phyloP scores from a whole-genome alignment of 1,140 invertebrate species.

The Anastrepha obliqua region DNA sequence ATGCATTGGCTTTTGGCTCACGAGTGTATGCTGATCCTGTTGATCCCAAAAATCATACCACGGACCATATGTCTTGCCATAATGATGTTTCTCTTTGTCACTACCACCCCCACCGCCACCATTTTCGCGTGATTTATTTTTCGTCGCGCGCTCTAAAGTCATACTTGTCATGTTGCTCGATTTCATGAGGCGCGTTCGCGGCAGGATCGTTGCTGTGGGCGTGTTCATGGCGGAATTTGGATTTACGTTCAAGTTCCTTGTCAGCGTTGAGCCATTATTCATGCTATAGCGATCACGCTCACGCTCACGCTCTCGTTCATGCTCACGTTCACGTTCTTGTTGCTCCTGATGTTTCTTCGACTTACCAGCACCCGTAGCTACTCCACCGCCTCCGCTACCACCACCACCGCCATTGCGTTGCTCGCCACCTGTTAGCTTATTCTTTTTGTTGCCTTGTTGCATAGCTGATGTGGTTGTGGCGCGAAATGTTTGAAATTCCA shows the following conservation, averaged over 20 bases:
- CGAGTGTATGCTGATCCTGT: conserved; percentile 64
- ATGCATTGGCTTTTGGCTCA: conserved; percentile 60
- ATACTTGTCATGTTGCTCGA: conserved; percentile 63
- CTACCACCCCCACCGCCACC: conserved; percentile 72
- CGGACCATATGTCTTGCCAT: conserved; percentile 84
- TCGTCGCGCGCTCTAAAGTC: conserved; percentile 64
- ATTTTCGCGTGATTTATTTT: conserved; percentile 65
- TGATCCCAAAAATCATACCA: conserved; percentile 91
- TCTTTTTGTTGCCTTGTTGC: conserved; percentile 49
- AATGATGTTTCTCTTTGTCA: conserved; percentile 71
- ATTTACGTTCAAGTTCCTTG: conserved; percentile 62
- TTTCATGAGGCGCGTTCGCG: conserved; percentile 80
- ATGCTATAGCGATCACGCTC: conserved; percentile 57
- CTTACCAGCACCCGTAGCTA: background rate
- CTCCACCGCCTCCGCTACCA: background rate
- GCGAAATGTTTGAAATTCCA: conserved; percentile 75
- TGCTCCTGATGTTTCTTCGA: conserved; percentile 60
- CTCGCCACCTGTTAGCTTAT: conserved; percentile 50
- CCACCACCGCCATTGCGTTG: background rate
- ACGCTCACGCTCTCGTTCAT: conserved; percentile 60
- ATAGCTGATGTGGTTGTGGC: conserved; percentile 65
- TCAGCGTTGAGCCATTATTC: conserved; percentile 62
- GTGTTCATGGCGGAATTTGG: conserved; percentile 55
- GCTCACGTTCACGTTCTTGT: conserved; percentile 57
- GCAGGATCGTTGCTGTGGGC: conserved; percentile 78